Conservation (phyloP, 1,140 invertebrate species). For the Cydia fagiglandana region DNA sequence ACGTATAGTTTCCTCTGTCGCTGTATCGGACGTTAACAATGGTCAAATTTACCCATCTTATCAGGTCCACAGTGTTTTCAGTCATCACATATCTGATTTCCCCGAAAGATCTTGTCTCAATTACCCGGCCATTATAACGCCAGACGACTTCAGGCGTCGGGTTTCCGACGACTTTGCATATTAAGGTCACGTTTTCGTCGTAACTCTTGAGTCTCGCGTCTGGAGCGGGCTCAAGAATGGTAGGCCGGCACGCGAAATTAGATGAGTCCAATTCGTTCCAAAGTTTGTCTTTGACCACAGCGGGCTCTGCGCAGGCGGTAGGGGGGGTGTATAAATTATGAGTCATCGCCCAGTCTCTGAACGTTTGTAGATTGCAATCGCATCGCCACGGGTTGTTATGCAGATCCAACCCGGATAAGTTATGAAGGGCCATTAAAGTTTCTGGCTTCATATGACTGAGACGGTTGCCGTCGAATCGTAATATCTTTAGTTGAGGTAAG, state of each 20-base stretch:
- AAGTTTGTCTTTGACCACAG: constrained; percentile 81
- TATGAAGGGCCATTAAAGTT: constrained; percentile 82
- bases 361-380: constrained; percentile 89
- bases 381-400: constrained; percentile 93
- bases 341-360: constrained; percentile 87
- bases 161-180: constrained; percentile 88
- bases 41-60: constrained; percentile 88
- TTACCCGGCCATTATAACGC: constrained; percentile 83
- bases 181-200: constrained; percentile 86
- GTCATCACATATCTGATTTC: constrained; percentile 77
- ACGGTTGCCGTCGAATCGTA: constrained; percentile 87
- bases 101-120: constrained; percentile 80
- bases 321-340: constrained; percentile 86
- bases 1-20: constrained; percentile 93
- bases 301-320: constrained; percentile 86
- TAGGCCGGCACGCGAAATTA: constrained; percentile 91
- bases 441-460: constrained; percentile 82
- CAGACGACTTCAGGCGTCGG: constrained; percentile 87
- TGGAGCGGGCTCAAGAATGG: constrained; percentile 81
- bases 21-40: constrained; percentile 84
- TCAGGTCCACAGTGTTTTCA: constrained; percentile 76
- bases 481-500: constrained; percentile 82
- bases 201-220: constrained; percentile 80
- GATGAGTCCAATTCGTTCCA: constrained; percentile 87
- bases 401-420: constrained; percentile 86